A percentile compares a stretch with the other conserved stretches of the same genome.
phyloP scores from a whole-genome alignment of 1,140 invertebrate species.

The Coboldia fuscipes region DNA sequence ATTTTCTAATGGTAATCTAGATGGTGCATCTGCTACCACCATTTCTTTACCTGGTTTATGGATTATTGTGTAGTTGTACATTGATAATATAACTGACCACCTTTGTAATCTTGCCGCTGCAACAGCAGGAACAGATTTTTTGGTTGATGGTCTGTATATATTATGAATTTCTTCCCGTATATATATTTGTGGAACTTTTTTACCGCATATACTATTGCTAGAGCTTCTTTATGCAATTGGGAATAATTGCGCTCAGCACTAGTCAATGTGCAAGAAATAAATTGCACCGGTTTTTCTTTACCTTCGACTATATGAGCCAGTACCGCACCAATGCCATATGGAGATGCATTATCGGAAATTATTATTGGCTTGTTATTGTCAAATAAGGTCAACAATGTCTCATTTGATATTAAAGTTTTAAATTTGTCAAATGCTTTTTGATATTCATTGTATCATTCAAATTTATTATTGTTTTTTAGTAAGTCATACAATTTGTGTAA shows the following conservation, averaged over 20 bases:
- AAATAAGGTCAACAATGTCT: constrained; percentile 5
- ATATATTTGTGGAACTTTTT: constrained; percentile 17
- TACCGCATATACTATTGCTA: constrained; percentile 20
- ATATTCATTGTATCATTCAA: background rate
- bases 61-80: constrained; percentile 5
- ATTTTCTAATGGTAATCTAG: constrained; percentile 2
- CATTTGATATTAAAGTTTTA: constrained; percentile 1
- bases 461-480: background rate
- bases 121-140: constrained; percentile 9
- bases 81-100: constrained; percentile 4
- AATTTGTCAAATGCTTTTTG: too few relatives aligned
- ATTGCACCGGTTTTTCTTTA: constrained; percentile 16
- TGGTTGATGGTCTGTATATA: constrained; percentile 6
- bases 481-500: background rate
- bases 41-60: constrained; percentile 4
- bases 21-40: constrained; percentile 7
- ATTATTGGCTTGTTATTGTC: constrained; percentile 6
- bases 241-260: constrained; percentile 20
- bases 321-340: constrained; percentile 8
- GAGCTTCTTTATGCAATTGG: constrained; percentile 23
- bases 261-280: constrained; percentile 18
- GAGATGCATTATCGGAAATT: constrained; percentile 6
- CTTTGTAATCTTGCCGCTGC: constrained; percentile 8
- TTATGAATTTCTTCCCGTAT: constrained; percentile 10
- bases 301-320: constrained; percentile 10